Conservation (phyloP, 1,140 invertebrate species). For the Chrysopa pallens region DNA sequence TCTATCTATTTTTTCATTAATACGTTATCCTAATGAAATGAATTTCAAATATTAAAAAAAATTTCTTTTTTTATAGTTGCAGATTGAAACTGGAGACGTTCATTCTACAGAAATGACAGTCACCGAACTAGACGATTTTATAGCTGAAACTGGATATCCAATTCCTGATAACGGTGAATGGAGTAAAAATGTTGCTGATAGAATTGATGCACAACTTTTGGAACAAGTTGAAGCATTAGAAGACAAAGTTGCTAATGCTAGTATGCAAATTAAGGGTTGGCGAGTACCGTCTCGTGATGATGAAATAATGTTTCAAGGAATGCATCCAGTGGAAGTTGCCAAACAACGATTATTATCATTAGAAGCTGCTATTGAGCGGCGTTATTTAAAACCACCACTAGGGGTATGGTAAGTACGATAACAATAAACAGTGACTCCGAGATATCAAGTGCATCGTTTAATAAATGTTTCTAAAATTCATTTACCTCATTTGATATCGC, state of each 20-base stretch:
- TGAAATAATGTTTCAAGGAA: constrained; percentile 30
- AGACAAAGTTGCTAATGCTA: constrained; percentile 79
- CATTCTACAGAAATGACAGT: constrained; percentile 31
- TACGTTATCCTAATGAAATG: too few relatives aligned
- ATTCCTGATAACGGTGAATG: constrained; percentile 42
- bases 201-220: constrained; percentile 64
- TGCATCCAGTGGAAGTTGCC: constrained; percentile 47
- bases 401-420: constrained; percentile 41
- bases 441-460: too few relatives aligned
- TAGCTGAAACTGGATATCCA: constrained; percentile 24
- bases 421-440: too few relatives aligned
- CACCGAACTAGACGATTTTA: constrained; percentile 26
- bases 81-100: constrained; percentile 38
- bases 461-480: too few relatives aligned
- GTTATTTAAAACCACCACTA: constrained; percentile 86
- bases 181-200: constrained; percentile 51
- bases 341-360: constrained; percentile 61
- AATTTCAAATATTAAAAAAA: too few relatives aligned
- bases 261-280: constrained; percentile 89
- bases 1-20: too few relatives aligned
- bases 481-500: too few relatives aligned
- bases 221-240: constrained; percentile 80
- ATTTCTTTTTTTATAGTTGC: constrained; percentile 15
- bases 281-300: constrained; percentile 44
- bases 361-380: constrained; percentile 76